These are phyloP conservation scores for Tetraodon nigroviridis DNA, from an alignment of 2,113 vertebrate species.

Conservation along the genomic window DNA sequence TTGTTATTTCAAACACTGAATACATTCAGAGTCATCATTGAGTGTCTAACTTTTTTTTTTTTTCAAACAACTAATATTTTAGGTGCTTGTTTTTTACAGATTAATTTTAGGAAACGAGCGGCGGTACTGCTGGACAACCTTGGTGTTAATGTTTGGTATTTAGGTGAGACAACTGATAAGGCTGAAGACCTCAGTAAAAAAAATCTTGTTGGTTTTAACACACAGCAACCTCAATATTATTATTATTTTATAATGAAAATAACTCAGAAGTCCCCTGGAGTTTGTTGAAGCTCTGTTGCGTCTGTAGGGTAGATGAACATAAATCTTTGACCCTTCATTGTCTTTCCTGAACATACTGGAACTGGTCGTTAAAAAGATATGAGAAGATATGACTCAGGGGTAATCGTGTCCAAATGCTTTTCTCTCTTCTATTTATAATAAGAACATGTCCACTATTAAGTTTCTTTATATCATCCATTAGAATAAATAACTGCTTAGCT, in stretches of 20 bases:
- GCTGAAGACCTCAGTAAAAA: not conserved
- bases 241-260: too few relatives aligned
- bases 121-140: not conserved
- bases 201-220: not conserved
- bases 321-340: slow-evolving; percentile 44
- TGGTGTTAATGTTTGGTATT: not conserved
- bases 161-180: not conserved
- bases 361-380: slow-evolving; percentile 49
- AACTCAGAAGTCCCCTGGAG: not conserved
- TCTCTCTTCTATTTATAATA: not conserved
- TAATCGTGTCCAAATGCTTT: slow-evolving; percentile 1
- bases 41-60: too few relatives aligned
- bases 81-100: too few relatives aligned
- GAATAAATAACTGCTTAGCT: not conserved
- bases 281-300: slow-evolving; percentile 1
- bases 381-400: slow-evolving; percentile 14
- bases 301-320: not conserved
- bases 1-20: too few relatives aligned
- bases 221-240: too few relatives aligned
- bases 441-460: not conserved
- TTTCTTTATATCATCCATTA: not conserved
- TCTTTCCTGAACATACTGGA: slow-evolving; percentile 17
- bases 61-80: too few relatives aligned
- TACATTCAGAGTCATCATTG: too few relatives aligned
- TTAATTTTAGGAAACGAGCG: too few relatives aligned